Evolutionary conservation across 2,888 invertebrate genomes (phyloP), one percentile per base, ranked within the genome.

Genomic region (Zaprionus bogoriensis): DNA sequence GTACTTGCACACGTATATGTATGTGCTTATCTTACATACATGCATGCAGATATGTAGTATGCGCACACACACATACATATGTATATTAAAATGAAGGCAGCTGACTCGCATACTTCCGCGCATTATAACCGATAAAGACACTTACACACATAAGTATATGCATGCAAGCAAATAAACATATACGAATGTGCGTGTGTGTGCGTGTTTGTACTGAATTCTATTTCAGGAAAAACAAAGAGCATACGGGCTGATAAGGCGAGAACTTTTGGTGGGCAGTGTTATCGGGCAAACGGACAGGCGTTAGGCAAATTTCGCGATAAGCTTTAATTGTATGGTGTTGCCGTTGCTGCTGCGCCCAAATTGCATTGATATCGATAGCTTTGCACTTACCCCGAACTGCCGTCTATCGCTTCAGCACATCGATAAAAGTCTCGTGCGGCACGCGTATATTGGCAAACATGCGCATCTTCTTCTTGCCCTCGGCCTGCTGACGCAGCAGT

Each of bases 401-500:
- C 7, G 14, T 6, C 65, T 76, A 95, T 92, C 93, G 94, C 89
- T 96, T 97, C 30, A 99, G 92, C 53, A 98, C 95, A 91, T 97
- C 95, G 75, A 99, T 96, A 90, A 99, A 99, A 1, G 98, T 97
- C 89, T 99, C 95, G 89, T 97, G 94, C 2, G 99, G 98, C 76
- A 99, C 92, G 83, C 95, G 94, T 73, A 99, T 95, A 89, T 97
- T 97, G 45, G 98, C 98, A 62, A 98, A 93, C 92, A 95, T 94
- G 86, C 96, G 94, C 96, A 99, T 96, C 90, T 95, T 95, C 91
- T 96, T 97, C 90, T 99, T 99, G 5, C 99, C 99, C 83, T 98
- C 98, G 0, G 96, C 93, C 92, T 99, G 99, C 87, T 95, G 94
- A 66, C 94, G 95, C 17, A 99, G 90, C 27, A 99, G 92, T 90